Base-by-base conservation (phyloP, 2,888 invertebrate species). In the Nudaria mundana region DNA sequence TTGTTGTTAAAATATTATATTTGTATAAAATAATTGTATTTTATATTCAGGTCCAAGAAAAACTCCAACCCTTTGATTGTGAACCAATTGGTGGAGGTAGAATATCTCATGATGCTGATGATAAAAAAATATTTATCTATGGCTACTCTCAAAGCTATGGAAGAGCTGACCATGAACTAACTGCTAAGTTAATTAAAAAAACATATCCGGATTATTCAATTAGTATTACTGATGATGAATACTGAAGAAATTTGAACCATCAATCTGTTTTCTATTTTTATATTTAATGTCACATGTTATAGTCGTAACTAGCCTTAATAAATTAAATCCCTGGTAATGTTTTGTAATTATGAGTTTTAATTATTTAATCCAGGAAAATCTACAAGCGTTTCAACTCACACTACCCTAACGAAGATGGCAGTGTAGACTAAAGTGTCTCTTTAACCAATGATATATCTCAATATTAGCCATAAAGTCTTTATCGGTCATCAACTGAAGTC, bases 81-180 rank as follows among this genome's bases (percentile, higher is more conserved):
- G 94, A 97, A 66, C 97, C 97, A 54, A 79, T 97, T 8, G 98
- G 98, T 3, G 98, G 98, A 12, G 98, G 98, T 8, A 91, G 98
- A 65, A 98, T 99, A 63, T 91, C 93, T 22, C 97, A 97, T 78
- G 93, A 95, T 42, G 89, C 95, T 0, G 90, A 90, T 5, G 90
- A 91, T 30, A 97, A 96, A 69, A 92, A 91, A 50, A 91, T 98
- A 29, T 93, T 94, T 66, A 95, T 99, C 46, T 98, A 96, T 79
- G 98, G 98, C 14, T 97, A 98, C 75, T 98, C 98, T 3, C 90
- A 95, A 91, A 95, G 96, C 1, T 98, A 92, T 71, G 98, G 98
- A 1, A 94, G 93, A 76, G 98, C 98, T 0, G 97, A 98, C 79
- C 98, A 98, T 82, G 86, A 92, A 48, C 79, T 93, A 18, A 85